Evolutionary conservation across 1,140 invertebrate genomes (phyloP), one percentile per base, ranked within the genome.

Genomic region (Drosophila arawakana): DNA sequence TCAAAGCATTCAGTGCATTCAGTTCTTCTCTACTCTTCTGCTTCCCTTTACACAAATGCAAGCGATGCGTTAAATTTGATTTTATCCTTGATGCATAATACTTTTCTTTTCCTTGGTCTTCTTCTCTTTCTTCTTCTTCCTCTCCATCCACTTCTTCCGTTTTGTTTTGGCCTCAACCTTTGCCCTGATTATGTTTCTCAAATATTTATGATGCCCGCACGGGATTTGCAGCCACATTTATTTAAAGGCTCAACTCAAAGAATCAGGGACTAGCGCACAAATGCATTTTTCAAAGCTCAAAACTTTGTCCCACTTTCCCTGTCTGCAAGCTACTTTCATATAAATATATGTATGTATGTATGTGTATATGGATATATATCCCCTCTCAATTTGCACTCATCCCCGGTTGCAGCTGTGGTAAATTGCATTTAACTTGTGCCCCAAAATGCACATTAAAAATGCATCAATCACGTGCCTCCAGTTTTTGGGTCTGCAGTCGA

Each of bases 21-120:
- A 39, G 15, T 37, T 46, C 13, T 15, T 50, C 54, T 37, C 47
- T 44, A 2, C n/a, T 25, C 47, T 15, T 52, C 39, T 50, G 69
- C 44, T 58, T 58, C n/a, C 57, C 58, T 62, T 69, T 46, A 18
- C 69, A 67, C 60, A 67, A 69, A 55, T 78, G 77, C 77, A 68
- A 75, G 71, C 84, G 85, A 84, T 76, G 84, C 81, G 84, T 89
- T 90, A 89, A 89, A 89, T 89, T 89, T 89, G 84, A 89, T 89
- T 89, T 84, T 58, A 84, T 89, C 78, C 85, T 84, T 79, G 84
- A 72, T 78, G 74, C 61, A 76, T 57, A 80, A 73, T 75, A 69
- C 58, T 74, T 68, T 76, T 30, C 25, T 30, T 30, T 30, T 30
- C 3, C 25, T 30, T 30, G 18, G 46, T 58, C n/a, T 50, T 37